Conservation (phyloP, 2,113 vertebrate species). For the Maylandia zebra region DNA sequence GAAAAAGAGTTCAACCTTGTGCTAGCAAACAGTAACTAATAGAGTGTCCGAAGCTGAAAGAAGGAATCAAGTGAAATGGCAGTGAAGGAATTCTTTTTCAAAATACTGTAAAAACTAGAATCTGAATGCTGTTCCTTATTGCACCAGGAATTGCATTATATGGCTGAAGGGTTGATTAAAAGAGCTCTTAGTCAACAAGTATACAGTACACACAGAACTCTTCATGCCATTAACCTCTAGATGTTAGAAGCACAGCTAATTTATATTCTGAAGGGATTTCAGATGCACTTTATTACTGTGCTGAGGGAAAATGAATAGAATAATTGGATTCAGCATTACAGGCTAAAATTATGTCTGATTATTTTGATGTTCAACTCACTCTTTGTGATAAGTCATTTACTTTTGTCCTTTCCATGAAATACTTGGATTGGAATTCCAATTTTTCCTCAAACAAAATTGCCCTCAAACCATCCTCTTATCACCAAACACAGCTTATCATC, state of each 20-base stretch:
- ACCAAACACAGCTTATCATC: constrained; percentile 46
- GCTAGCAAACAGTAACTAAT: background rate
- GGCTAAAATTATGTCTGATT: constrained; percentile 26
- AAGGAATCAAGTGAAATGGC: background rate
- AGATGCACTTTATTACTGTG: constrained; percentile 19
- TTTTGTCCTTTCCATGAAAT: constrained; percentile 45
- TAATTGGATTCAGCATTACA: constrained; percentile 36
- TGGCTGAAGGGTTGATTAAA: constrained; percentile 43
- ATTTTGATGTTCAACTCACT: constrained; percentile 24
- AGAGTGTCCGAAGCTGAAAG: background rate
- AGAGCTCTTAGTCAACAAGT: constrained; percentile 56
- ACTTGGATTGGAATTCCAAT: constrained; percentile 24
- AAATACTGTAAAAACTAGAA: background rate
- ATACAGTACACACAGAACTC: constrained; percentile 31
- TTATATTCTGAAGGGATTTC: constrained; percentile 48
- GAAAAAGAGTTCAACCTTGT: background rate
- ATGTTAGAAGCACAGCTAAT: constrained; percentile 39
- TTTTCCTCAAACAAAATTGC: constrained; percentile 44
- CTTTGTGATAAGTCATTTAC: constrained; percentile 38
- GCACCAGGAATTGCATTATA: constrained; percentile 16
- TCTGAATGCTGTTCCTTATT: background rate
- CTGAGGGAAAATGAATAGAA: constrained; percentile 8
- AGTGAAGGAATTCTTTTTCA: background rate
- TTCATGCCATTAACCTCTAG: constrained; percentile 52
- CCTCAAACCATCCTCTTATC: constrained; percentile 48